Evolutionary conservation across 2,888 invertebrate genomes (phyloP).

Genomic region (Dynastes grantii): DNA sequence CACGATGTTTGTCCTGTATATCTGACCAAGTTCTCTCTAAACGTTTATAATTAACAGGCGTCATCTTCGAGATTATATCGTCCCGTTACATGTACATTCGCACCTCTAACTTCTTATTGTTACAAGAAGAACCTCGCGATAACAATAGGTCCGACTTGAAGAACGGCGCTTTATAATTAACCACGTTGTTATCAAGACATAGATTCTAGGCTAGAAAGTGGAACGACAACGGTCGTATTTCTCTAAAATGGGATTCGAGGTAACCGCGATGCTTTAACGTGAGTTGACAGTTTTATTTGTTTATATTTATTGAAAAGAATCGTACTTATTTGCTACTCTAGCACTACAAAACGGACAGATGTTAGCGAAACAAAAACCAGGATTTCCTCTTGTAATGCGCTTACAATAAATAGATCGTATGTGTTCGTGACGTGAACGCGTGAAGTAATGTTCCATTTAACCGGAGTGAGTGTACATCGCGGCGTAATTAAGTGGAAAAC

Average conservation of each 20-base stretch:
- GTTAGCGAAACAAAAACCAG: constrained; percentile 7
- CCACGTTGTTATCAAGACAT: constrained; percentile 9
- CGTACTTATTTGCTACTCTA: not conserved
- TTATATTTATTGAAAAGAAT: not conserved
- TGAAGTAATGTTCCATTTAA: not conserved
- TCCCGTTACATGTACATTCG: no score
- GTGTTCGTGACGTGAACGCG: not conserved
- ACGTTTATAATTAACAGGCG: no score
- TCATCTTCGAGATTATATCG: no score
- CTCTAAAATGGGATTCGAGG: constrained; percentile 12
- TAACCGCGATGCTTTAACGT: constrained; percentile 7
- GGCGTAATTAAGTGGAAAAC: constrained; percentile 7
- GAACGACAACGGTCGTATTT: constrained; percentile 12
- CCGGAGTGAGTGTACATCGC: not conserved
- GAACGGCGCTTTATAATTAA: constrained; percentile 9
- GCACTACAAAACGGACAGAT: not conserved
- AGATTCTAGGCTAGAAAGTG: constrained; percentile 20
- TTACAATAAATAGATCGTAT: not conserved
- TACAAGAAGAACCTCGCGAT: not conserved
- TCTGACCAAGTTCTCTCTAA: no score
- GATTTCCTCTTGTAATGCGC: constrained; percentile 1
- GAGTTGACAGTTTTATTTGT: not conserved
- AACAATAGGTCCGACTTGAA: not conserved
- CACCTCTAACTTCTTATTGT: no score
- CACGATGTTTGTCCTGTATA: no score